These are phyloP conservation scores for Uloborus plumipes DNA, from an alignment of 2,888 invertebrate genomes.

Conservation along the genomic window DNA sequence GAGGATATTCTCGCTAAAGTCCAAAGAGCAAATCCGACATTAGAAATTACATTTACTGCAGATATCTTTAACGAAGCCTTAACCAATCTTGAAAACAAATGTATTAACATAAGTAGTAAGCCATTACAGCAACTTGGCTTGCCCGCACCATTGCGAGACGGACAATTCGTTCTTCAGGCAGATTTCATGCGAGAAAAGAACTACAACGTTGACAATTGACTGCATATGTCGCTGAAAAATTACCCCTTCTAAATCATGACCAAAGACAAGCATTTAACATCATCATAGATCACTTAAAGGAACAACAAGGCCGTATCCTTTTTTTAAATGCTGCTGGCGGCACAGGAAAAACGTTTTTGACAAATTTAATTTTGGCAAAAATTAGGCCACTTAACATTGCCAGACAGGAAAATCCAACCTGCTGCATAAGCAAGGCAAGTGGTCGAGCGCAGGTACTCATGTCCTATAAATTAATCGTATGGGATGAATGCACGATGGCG, in stretches of 20 bases:
- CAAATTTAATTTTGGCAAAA: neutral
- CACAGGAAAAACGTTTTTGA: constrained; percentile 6
- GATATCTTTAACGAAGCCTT: neutral
- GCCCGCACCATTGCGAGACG: neutral
- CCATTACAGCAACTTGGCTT: neutral
- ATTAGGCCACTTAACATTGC: neutral
- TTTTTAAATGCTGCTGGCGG: constrained; percentile 7
- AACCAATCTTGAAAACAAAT: neutral
- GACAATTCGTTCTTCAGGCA: neutral
- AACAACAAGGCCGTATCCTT: neutral
- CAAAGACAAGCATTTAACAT: neutral
- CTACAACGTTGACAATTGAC: neutral
- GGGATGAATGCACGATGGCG: too few species aligned
- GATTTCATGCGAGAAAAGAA: neutral
- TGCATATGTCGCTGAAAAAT: neutral
- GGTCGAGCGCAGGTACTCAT: too few species aligned
- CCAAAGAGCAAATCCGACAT: neutral
- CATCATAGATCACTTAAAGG: neutral
- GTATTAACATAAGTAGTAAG: neutral
- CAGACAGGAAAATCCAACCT: too few species aligned
- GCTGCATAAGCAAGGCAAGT: too few species aligned
- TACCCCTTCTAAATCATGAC: neutral
- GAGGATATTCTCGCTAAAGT: neutral
- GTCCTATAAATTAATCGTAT: too few species aligned
- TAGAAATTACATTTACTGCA: neutral